Percentiles rank a stretch among this genome's conserved stretches.
Evolutionary conservation across 2,888 invertebrate genomes (phyloP).

Genomic region (Oxycera nigricornis): DNA sequence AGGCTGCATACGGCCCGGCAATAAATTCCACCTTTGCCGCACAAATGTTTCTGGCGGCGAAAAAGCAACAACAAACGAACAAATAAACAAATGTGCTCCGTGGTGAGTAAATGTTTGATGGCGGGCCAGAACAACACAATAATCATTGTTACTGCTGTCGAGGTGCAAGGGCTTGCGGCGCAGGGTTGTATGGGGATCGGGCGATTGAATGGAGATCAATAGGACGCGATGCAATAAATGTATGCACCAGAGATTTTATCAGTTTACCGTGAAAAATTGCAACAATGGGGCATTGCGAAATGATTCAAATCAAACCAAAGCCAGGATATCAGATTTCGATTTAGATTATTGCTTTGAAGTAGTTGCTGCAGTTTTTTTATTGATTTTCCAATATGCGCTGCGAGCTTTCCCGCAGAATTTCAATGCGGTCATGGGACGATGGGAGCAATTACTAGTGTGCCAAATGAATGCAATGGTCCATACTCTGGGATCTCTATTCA

Average conservation of each 20-base stretch:
- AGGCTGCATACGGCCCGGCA: conserved; percentile 11
- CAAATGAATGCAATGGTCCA: neutral
- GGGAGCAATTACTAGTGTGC: neutral
- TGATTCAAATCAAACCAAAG: conserved; percentile 7
- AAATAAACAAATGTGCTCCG: neutral
- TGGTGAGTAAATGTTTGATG: conserved; percentile 2
- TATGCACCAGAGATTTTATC: conserved; percentile 22
- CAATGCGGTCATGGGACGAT: neutral
- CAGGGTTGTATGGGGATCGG: neutral
- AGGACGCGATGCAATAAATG: conserved; percentile 14
- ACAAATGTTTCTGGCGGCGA: neutral
- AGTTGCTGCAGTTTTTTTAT: neutral
- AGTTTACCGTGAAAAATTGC: neutral
- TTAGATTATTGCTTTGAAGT: too few relatives aligned
- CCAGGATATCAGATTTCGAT: conserved; percentile 25
- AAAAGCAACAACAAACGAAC: conserved; percentile 4
- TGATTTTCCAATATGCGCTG: neutral
- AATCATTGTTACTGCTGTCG: neutral
- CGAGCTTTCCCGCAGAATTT: neutral
- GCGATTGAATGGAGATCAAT: conserved; percentile 22
- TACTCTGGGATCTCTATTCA: neutral
- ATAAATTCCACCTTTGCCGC: conserved; percentile 9
- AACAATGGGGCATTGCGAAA: conserved; percentile 14
- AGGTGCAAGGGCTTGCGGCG: neutral
- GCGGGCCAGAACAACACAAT: conserved; percentile 18